Evolutionary conservation across 2,113 vertebrate genomes (phyloP).

Genomic region (Vombatus ursinus): DNA sequence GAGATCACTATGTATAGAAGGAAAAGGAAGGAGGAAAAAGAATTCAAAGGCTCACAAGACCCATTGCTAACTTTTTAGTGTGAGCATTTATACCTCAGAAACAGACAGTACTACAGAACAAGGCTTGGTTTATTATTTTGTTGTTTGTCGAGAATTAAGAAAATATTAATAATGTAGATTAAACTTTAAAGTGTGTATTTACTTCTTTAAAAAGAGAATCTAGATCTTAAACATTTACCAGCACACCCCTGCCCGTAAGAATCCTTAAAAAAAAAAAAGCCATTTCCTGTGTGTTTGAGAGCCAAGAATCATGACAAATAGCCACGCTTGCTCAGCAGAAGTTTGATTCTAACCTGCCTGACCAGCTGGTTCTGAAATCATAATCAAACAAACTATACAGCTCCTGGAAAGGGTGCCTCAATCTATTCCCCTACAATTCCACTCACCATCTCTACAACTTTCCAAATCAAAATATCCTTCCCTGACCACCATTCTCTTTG

Average conservation of each 20-base stretch:
- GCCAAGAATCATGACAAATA: neutral
- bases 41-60: neutral
- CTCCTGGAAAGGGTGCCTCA: neutral
- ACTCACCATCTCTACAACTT: neutral
- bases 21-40: neutral
- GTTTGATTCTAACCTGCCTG: neutral
- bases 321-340: neutral
- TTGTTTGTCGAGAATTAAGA: neutral
- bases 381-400: neutral
- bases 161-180: neutral
- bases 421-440: neutral
- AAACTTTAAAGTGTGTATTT: neutral
- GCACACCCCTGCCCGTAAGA: neutral
- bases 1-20: neutral
- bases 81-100: neutral
- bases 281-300: neutral
- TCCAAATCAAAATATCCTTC: neutral
- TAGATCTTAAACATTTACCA: neutral
- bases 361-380: neutral
- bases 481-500: neutral
- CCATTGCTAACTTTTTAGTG: neutral
- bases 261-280: neutral
- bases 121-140: neutral
- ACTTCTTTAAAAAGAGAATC: neutral
- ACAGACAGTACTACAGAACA: neutral